Evolutionary conservation across 2,113 vertebrate genomes (phyloP).

Genomic region (Chaetodon auriga): DNA sequence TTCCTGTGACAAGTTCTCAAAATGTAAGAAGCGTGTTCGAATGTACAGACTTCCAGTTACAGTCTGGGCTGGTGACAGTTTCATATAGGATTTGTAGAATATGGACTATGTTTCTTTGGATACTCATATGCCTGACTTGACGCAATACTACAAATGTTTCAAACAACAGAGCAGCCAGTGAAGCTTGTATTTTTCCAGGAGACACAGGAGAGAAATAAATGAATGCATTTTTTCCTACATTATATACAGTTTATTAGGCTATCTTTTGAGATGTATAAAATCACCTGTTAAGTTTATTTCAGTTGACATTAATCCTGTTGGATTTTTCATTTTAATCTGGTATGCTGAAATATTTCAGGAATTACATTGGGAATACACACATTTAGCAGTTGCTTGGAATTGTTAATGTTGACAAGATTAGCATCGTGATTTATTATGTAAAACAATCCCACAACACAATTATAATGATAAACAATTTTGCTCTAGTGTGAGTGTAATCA

Average conservation of each 20-base stretch:
- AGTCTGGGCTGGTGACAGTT: background rate
- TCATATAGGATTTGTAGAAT: conserved; percentile 24
- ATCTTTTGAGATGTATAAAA: background rate
- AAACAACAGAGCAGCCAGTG: background rate
- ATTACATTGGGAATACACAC: background rate
- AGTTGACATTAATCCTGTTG: background rate
- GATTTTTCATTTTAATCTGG: background rate
- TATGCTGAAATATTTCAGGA: background rate
- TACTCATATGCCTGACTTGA: background rate
- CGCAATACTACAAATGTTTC: background rate
- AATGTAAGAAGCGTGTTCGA: background rate
- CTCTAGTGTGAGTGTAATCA: background rate
- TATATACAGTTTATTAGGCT: background rate
- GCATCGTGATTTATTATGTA: background rate
- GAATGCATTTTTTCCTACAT: conserved; percentile 5
- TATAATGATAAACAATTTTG: background rate
- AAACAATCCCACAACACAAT: background rate
- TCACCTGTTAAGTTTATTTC: background rate
- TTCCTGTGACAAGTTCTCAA: conserved; percentile 86
- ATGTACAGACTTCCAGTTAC: background rate
- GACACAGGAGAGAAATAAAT: background rate
- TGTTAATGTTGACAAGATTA: background rate
- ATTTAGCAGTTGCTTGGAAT: background rate
- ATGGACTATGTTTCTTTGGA: conserved; percentile 32
- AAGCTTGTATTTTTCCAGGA: background rate